phyloP scores from a whole-genome alignment of 2,888 invertebrate species.

The Carterocephalus palaemon region DNA sequence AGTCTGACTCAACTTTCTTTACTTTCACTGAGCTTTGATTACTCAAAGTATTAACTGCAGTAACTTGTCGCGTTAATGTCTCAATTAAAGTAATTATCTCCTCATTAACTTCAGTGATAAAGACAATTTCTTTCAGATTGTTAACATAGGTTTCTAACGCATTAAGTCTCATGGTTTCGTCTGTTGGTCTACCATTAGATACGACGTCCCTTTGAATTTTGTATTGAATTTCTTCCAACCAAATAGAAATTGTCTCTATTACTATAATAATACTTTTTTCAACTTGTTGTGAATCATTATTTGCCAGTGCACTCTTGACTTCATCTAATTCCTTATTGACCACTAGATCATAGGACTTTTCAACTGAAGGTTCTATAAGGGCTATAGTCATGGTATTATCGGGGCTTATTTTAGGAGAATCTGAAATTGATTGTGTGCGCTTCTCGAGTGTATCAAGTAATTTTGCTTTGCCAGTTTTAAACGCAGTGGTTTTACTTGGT shows the following conservation, averaged over 20 bases:
- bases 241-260: conserved; percentile 89
- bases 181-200: conserved; percentile 41
- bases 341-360: conserved; percentile 69
- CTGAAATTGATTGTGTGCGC: conserved; percentile 53
- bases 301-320: conserved; percentile 79
- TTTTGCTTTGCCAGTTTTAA: conserved; percentile 57
- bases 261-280: conserved; percentile 86
- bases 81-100: conserved; percentile 82
- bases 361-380: conserved; percentile 62
- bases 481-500: conserved; percentile 53
- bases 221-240: conserved; percentile 92
- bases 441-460: conserved; percentile 62
- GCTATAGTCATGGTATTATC: conserved; percentile 58
- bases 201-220: conserved; percentile 78
- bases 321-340: conserved; percentile 80
- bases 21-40: conserved; percentile 60
- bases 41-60: conserved; percentile 83
- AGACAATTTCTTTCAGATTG: conserved; percentile 81
- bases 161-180: conserved; percentile 54
- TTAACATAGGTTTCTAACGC: conserved; percentile 77
- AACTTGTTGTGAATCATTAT: conserved; percentile 77
- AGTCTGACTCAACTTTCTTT: conserved; percentile 81
- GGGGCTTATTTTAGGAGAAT: conserved; percentile 42
- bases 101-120: conserved; percentile 82
- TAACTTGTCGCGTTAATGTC: conserved; percentile 82